phyloP scores from a whole-genome alignment of 23 tunicate species.

The Diplosoma virens region DNA sequence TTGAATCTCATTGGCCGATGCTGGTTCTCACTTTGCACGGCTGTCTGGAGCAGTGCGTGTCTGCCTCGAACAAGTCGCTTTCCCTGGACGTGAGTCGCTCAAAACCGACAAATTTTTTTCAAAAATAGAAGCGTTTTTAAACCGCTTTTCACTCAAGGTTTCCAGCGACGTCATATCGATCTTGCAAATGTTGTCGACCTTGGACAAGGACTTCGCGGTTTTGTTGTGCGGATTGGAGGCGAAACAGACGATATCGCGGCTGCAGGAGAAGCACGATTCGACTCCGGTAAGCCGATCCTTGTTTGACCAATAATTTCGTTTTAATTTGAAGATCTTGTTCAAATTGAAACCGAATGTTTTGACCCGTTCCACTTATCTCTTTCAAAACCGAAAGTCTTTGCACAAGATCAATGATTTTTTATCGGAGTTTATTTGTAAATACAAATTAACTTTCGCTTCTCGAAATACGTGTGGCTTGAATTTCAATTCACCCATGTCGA shows the following conservation, averaged over 20 bases:
- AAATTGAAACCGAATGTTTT: too few species aligned
- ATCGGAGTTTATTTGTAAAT: too few species aligned
- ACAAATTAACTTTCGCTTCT: too few species aligned
- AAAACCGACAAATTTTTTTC: too few species aligned
- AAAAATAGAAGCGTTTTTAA: too few species aligned
- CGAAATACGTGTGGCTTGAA: too few species aligned
- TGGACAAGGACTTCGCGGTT: conserved; percentile 75
- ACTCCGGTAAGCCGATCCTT: conserved; percentile 56
- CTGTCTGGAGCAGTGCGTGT: conserved; percentile 36
- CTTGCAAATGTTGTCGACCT: conserved; percentile 26
- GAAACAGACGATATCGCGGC: conserved; percentile 54
- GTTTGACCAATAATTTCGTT: too few species aligned
- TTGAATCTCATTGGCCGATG: conserved; percentile 36
- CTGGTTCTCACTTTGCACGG: conserved; percentile 22
- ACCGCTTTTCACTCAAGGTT: conserved; percentile 15
- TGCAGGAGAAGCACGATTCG: conserved; percentile 60
- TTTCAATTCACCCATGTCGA: too few species aligned
- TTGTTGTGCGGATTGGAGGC: conserved; percentile 75
- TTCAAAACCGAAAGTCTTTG: too few species aligned
- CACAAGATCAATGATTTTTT: too few species aligned
- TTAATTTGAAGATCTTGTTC: too few species aligned
- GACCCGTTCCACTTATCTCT: too few species aligned
- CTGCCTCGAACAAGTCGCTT: conserved; percentile 13
- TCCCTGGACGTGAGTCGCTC: conserved; percentile 9
- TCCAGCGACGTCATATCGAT: conserved; percentile 22